Percentiles rank a stretch among this genome's conserved stretches.
Conservation (phyloP, 2,888 invertebrate genomes). For the Xiphydria camelus region DNA sequence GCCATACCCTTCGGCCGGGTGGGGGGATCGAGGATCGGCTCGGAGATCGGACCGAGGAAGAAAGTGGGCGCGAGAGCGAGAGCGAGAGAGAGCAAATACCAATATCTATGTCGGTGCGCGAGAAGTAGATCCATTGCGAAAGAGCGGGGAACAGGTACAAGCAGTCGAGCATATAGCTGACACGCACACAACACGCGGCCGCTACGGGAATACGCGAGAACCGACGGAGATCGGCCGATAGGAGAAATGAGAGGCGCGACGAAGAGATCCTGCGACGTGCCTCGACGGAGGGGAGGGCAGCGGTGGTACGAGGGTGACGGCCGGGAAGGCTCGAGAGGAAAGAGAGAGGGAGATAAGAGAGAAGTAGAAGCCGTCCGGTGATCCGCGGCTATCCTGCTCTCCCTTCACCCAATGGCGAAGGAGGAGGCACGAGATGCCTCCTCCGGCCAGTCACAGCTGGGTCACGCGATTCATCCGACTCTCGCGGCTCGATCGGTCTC, state of each 20-base stretch:
- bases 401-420: slow-evolving; percentile 46
- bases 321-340: no score
- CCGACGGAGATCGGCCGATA: slow-evolving; percentile 2
- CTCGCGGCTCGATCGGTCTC: no score
- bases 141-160: slow-evolving; percentile 15
- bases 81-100: slow-evolving; percentile 8
- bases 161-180: no score
- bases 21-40: no score
- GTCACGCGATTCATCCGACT: slow-evolving; percentile 31
- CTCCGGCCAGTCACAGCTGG: slow-evolving; percentile 40
- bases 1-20: no score
- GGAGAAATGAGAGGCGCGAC: no score
- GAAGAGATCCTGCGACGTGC: no score
- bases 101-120: slow-evolving; percentile 4
- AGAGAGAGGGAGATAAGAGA: slow-evolving; percentile 3
- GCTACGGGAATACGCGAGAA: slow-evolving; percentile 2
- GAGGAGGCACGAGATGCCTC: slow-evolving; percentile 33
- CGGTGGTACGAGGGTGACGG: no score
- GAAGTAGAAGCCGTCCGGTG: slow-evolving; percentile 36
- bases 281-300: no score
- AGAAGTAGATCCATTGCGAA: slow-evolving; percentile 15
- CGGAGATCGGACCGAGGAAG: not conserved
- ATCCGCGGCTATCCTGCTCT: slow-evolving; percentile 44
- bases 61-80: slow-evolving; percentile 5
- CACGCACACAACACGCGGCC: no score